Percentiles rank a stretch among this genome's conserved stretches.
Conservation (phyloP, 2,888 invertebrate genomes). For the Lasioglossum leucozonium region DNA sequence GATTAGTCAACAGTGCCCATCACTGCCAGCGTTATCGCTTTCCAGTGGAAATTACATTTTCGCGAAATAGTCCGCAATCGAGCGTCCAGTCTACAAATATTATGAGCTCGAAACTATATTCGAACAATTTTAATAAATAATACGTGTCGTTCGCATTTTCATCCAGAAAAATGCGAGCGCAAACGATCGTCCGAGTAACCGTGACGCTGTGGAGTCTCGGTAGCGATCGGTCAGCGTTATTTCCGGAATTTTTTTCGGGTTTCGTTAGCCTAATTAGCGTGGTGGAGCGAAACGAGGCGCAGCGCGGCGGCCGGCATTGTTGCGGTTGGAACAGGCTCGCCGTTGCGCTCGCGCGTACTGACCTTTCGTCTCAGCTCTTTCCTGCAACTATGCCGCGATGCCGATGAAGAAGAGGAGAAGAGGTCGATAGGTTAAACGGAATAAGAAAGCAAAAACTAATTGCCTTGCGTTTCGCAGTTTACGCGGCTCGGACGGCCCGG, state of each 20-base stretch:
- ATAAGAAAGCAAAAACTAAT: constrained; percentile 43
- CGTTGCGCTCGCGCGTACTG: constrained; percentile 29
- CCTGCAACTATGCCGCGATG: constrained; percentile 29
- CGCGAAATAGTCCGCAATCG: too few species aligned
- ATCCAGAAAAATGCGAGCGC: not conserved
- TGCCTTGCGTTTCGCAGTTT: constrained; percentile 27
- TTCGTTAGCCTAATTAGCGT: constrained; percentile 26
- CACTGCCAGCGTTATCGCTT: too few species aligned
- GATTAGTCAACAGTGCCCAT: too few species aligned
- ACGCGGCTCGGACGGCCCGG: not conserved
- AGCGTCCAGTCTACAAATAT: too few species aligned
- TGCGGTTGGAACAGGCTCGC: constrained; percentile 38
- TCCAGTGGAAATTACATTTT: too few species aligned
- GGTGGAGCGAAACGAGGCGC: constrained; percentile 2
- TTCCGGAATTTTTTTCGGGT: constrained; percentile 12
- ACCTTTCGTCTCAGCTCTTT: constrained; percentile 45
- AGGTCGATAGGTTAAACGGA: constrained; percentile 32
- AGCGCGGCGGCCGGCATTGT: constrained; percentile 32
- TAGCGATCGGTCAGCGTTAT: not conserved
- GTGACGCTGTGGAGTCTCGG: not conserved
- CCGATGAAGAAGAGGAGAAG: constrained; percentile 34
- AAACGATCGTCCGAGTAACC: not conserved
- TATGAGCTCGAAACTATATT: too few species aligned
- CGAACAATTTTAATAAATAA: not conserved
- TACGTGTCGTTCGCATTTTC: too few species aligned